Conservation (phyloP, 92 coral and sea anemone genomes). For the Phymanthus crucifer region DNA sequence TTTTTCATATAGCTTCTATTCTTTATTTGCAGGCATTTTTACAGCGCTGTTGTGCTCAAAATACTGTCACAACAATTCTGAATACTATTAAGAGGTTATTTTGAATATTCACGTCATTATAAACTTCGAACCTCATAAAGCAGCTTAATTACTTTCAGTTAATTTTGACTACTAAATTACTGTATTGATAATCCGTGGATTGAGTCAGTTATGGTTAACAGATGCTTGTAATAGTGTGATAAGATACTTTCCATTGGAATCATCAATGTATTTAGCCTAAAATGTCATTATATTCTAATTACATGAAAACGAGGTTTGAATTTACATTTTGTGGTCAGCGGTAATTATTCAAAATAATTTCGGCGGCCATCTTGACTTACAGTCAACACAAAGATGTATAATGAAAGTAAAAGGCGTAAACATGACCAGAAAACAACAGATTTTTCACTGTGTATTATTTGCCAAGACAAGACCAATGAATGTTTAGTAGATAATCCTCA, state of each 20-base stretch:
- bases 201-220: too few species aligned
- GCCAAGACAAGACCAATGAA: constrained; percentile 21
- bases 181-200: too few species aligned
- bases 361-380: constrained; percentile 29
- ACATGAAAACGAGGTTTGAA: too few species aligned
- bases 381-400: neutral
- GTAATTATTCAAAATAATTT: neutral
- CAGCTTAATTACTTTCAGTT: neutral
- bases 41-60: constrained; percentile 15
- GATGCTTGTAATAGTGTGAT: too few species aligned
- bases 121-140: neutral
- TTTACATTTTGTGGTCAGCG: too few species aligned
- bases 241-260: too few species aligned
- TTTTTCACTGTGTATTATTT: constrained; percentile 18
- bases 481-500: constrained; percentile 12
- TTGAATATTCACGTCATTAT: neutral
- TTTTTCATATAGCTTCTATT: constrained; percentile 5
- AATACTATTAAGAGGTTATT: neutral
- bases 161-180: too few species aligned
- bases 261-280: too few species aligned
- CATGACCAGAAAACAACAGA: neutral
- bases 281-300: too few species aligned
- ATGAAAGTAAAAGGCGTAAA: constrained; percentile 15
- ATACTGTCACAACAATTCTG: constrained; percentile 9
- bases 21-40: constrained; percentile 9